Conservation (phyloP, 1,140 invertebrate species). For the Macrotrachela quadricornifera region DNA sequence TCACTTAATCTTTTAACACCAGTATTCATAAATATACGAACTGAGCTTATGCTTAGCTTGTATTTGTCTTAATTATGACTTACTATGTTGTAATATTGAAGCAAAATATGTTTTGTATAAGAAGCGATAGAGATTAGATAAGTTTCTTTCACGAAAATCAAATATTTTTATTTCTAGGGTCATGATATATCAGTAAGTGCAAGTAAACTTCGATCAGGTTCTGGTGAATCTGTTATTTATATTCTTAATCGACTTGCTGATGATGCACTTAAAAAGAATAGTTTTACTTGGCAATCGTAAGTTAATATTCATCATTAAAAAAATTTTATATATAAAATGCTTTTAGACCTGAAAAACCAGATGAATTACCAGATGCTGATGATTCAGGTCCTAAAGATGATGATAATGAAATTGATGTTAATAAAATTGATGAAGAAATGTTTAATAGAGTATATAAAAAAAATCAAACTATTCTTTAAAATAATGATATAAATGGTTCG, state of each 20-base stretch:
- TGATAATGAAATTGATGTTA: slow-evolving; percentile 55
- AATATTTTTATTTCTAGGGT: slow-evolving; percentile 33
- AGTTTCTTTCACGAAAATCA: no score
- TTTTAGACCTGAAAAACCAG: slow-evolving; percentile 25
- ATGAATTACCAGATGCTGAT: slow-evolving; percentile 32
- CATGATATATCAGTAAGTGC: slow-evolving; percentile 59
- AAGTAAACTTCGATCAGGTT: slow-evolving; percentile 69
- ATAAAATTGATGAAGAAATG: slow-evolving; percentile 64
- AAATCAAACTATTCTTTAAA: no score
- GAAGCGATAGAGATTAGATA: no score
- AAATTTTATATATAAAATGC: slow-evolving; percentile 17
- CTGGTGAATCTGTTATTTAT: slow-evolving; percentile 59
- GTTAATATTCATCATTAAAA: slow-evolving; percentile 14
- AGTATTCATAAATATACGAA: no score
- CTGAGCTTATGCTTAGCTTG: no score
- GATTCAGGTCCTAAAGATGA: slow-evolving; percentile 52
- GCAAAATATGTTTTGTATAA: no score
- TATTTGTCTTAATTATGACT: no score
- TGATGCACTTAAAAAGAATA: slow-evolving; percentile 43
- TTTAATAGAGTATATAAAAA: slow-evolving; percentile 30
- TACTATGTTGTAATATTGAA: no score
- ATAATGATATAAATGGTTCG: background rate
- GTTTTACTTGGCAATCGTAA: slow-evolving; percentile 43
- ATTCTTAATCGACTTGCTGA: slow-evolving; percentile 58
- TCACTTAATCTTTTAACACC: no score